Evolutionary conservation across 2,113 vertebrate genomes (phyloP).

Genomic region (Xiphophorus maculatus): DNA sequence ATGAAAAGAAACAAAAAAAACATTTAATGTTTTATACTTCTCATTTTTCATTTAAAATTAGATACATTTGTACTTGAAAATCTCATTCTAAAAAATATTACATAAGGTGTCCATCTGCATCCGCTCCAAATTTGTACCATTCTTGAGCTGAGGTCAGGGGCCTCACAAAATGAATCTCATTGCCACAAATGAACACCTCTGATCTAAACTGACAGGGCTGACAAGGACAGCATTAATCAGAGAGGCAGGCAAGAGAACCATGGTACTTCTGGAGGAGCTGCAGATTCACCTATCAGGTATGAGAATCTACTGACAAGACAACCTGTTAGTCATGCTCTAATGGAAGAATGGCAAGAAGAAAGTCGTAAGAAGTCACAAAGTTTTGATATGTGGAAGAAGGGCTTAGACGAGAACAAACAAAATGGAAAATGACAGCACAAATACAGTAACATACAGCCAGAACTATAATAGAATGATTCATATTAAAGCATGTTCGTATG

Average conservation of each 20-base stretch:
- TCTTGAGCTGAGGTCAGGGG: not conserved
- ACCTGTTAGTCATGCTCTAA: not conserved
- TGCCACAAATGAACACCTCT: not conserved
- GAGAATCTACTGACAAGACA: not conserved
- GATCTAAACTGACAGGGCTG: not conserved
- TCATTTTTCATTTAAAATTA: not conserved
- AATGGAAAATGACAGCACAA: no score
- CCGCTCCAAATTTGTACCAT: no score
- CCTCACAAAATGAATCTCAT: not conserved
- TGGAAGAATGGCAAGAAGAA: no score
- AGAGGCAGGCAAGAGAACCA: not conserved
- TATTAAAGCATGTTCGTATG: no score
- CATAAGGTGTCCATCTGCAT: no score
- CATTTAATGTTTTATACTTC: not conserved
- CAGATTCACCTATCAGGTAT: not conserved
- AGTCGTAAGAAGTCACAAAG: no score
- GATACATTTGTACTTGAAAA: not conserved
- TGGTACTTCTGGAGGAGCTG: not conserved
- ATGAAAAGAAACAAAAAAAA: not conserved
- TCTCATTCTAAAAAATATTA: no score
- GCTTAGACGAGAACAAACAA: no score
- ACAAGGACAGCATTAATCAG: not conserved
- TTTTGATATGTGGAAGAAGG: no score
- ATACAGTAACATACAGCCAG: no score
- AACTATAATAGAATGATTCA: no score